These are phyloP conservation scores for Gibbula magus DNA, from an alignment of 2,888 invertebrate species.

Conservation along the genomic window DNA sequence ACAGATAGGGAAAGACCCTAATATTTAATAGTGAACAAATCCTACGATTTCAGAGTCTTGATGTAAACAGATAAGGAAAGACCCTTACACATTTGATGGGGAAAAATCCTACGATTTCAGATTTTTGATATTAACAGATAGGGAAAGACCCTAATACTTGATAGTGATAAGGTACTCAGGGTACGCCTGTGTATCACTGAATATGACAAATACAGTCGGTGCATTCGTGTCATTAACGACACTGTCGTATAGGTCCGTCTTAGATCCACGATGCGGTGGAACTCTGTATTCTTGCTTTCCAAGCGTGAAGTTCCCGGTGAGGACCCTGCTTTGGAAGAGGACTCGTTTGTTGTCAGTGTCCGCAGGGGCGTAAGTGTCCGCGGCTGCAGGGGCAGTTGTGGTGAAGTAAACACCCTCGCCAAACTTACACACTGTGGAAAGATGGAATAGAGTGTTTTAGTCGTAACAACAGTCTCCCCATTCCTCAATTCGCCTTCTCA, in stretches of 20 bases:
- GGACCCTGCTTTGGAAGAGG: slow-evolving; percentile 4
- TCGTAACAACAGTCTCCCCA: no score
- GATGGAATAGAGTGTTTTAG: no score
- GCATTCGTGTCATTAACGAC: not conserved
- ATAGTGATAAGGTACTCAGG: slow-evolving; percentile 1
- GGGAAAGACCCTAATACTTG: no score
- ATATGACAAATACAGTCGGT: not conserved
- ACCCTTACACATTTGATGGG: no score
- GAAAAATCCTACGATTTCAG: no score
- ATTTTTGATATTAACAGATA: no score
- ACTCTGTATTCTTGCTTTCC: not conserved
- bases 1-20: no score
- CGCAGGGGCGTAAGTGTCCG: not conserved
- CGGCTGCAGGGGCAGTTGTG: not conserved
- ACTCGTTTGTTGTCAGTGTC: not conserved
- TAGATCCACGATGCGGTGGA: not conserved
- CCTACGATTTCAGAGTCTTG: no score
- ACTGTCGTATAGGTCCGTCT: not conserved
- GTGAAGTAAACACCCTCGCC: slow-evolving; percentile 4
- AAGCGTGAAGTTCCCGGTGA: not conserved
- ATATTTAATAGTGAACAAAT: no score
- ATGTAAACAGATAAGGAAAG: no score
- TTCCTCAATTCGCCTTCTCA: no score
- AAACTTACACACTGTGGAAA: no score
- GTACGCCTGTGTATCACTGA: slow-evolving; percentile 19